Base-by-base conservation (phyloP, 2,888 invertebrate genomes). In the Caenorhabditis sp. region DNA sequence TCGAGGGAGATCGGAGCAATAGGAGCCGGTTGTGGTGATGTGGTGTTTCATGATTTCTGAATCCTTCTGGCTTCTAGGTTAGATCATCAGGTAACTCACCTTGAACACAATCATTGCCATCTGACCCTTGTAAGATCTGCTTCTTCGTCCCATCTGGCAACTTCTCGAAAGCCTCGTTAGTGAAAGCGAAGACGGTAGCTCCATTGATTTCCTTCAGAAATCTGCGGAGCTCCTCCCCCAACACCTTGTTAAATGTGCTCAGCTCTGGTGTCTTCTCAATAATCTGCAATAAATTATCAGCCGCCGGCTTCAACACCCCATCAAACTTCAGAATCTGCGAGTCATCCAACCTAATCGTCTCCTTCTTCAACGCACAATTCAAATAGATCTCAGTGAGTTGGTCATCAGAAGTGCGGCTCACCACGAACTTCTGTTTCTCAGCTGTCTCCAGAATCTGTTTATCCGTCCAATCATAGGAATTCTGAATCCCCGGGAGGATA, bases 111-210 rank as follows among this genome's bases (percentile, higher is more conserved):
- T 23, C 43, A 25, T 43, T 31, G 7, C 21, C n/a, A 7, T 50
- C 23, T 2, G 23, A n/a, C n/a, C n/a, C 57, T 12, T 57, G 2
- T 10, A 38, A n/a, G 7, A 60, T 60, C 20, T 43, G 60, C 14
- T 43, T 14, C 23, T 20, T 38, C 14, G 26, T 43, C 3, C 5
- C 17, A 14, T 60, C 50, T 10, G 60, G 50, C 12, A 60, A 31
- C 10, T 23, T 17, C 3, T 43, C 60, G 14, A 60, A 60, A 3
- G 60, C 60, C 10, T 43, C 43, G 20, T 60, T 43, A 7, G 60
- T 60, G 43, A 60, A 60, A 4, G 60, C 60, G 20, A 60, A 60
- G 3, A 60, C 50, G 17, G 60, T 60, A n/a, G 57, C n/a, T 4
- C 3, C 4, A 12, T 57, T 31, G n/a, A 10, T n/a, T 57, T 57